Evolutionary conservation across 2,113 vertebrate genomes (phyloP), one percentile per base, ranked within the genome.

Genomic region (Australoheros scitulus): DNA sequence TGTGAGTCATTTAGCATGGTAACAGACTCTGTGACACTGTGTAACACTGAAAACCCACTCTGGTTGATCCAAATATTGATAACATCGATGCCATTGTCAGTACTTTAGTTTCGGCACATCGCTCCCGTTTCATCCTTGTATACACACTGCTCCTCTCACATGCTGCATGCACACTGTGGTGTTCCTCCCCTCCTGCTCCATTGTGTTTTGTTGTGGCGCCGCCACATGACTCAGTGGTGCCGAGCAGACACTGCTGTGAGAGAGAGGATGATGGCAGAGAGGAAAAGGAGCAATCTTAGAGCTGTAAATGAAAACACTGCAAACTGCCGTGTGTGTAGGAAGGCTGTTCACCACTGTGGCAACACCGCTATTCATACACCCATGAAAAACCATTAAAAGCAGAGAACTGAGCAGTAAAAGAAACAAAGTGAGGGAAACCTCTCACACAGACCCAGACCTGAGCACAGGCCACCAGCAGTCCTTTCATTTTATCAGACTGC

Each of bases 61-160:
- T 15, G 41, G 50, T 70, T 8, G 0, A 70, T 50, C 41, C 24
- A 50, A 29, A 70, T 20, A 70, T 50, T 20, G 24, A 70, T 50
- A 22, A 70, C 18, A 11, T 50, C 0, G 5, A 0, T 29, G 7
- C 1, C 41, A 29, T 13, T 43, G 41, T 38, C 38, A 3, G 38
- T 11, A 38, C 50, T 52, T 52, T 47, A 26, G 22, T 47, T 47
- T 26, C 5, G 3, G 10, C 3, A 41, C 11, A 13, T 43, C 3
- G 11, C 41, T 43, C 41, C 41, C 11, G 1, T 29, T 29, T 70
- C 64, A 15, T 29, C 41, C 64, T 2, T 26, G 1, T 47, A 6
- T 14, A 18, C 47, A 68, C 38, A 26, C 0, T 0, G 5, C 22
- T 26, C 38, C 8, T 47, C 38, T 11, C 38, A 41, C 10, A 41